Conservation (phyloP, 2,797 vertebrate species). For the Labroides dimidiatus region DNA sequence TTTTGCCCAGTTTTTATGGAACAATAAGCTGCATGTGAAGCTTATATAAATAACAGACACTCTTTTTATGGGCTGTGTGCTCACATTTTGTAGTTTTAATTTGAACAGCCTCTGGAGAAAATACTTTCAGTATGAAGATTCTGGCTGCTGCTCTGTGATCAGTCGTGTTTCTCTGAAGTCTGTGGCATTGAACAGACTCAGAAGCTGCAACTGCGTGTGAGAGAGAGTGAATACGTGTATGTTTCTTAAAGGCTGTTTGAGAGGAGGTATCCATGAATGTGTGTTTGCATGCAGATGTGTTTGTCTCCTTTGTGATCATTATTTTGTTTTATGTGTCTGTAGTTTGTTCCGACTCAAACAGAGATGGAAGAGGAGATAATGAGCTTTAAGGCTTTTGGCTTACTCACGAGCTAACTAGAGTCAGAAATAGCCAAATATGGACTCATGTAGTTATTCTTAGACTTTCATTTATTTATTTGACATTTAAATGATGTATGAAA, state of each 20-base stretch:
- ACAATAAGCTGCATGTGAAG: neutral
- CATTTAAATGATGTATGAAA: conserved; percentile 13
- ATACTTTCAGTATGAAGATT: neutral
- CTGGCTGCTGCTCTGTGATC: conserved; percentile 19
- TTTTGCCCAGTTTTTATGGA: neutral
- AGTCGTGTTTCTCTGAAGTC: conserved; percentile 8
- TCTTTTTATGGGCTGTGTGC: neutral
- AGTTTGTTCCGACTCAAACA: neutral
- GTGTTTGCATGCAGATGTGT: too few relatives aligned
- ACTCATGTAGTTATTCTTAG: neutral
- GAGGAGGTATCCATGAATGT: too few relatives aligned
- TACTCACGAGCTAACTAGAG: neutral
- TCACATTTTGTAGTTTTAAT: neutral
- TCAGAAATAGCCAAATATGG: conserved; percentile 22
- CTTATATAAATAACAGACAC: neutral
- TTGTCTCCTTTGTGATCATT: neutral
- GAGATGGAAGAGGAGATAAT: conserved; percentile 22
- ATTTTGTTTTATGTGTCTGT: conserved; percentile 10
- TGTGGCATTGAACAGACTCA: conserved; percentile 31
- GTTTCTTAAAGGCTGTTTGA: neutral
- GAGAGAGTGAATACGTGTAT: too few relatives aligned
- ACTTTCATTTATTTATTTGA: neutral
- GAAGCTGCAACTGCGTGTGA: neutral
- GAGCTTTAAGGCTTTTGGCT: neutral
- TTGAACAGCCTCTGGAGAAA: neutral